Percentiles rank a stretch among this genome's conserved stretches.
Conservation (phyloP, 2,888 invertebrate species). For the Apodemia zela region DNA sequence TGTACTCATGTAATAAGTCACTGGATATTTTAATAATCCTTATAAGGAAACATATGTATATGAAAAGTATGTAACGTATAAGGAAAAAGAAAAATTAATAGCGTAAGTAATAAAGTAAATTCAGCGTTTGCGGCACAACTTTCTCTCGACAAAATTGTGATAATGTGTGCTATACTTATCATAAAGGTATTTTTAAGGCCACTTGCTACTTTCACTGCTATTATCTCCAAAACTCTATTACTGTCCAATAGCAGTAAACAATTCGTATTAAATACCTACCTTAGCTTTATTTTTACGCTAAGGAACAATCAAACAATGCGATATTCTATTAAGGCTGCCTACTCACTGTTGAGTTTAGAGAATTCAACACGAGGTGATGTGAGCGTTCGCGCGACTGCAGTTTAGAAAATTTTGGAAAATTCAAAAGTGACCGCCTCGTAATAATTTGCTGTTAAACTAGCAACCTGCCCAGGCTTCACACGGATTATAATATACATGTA, state of each 20-base stretch:
- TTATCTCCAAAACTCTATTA: constrained; percentile 38
- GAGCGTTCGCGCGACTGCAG: no score
- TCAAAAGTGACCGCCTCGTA: no score
- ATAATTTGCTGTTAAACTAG: no score
- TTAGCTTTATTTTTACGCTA: no score
- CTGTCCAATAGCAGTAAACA: constrained; percentile 6
- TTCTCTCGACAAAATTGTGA: constrained; percentile 64
- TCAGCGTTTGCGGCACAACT: constrained; percentile 39
- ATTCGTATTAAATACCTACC: background rate
- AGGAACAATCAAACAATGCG: no score
- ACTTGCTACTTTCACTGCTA: constrained; percentile 61
- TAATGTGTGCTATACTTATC: constrained; percentile 62
- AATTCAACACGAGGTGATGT: no score
- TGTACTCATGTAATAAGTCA: background rate
- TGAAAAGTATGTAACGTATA: background rate
- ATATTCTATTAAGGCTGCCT: no score
- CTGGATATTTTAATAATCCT: background rate
- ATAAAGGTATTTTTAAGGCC: constrained; percentile 56
- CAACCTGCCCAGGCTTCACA: no score
- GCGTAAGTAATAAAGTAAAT: constrained; percentile 30
- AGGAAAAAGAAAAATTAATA: constrained; percentile 20
- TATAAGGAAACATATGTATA: background rate
- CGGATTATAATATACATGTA: no score
- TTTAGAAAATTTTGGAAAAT: no score
- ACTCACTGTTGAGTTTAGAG: no score